Evolutionary conservation across 2,797 vertebrate genomes (phyloP).

Genomic region (Monodelphis domestica): DNA sequence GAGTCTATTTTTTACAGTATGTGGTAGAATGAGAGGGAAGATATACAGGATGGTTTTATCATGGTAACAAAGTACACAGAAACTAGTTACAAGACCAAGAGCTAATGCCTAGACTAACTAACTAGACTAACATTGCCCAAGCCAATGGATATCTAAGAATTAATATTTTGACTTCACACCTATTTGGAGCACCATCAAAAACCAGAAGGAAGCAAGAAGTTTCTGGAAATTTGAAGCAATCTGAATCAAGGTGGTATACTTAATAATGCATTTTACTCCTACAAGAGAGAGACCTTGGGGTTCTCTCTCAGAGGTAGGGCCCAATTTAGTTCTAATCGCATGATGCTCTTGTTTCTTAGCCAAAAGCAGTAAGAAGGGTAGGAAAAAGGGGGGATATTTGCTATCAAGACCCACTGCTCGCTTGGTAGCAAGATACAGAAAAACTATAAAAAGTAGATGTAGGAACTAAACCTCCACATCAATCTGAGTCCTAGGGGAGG

Average conservation of each 20-base stretch:
- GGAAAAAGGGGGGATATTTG: neutral
- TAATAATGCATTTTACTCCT: neutral
- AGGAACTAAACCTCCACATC: neutral
- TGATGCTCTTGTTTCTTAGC: neutral
- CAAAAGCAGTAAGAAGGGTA: neutral
- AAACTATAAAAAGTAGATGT: neutral
- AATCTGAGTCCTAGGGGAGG: neutral
- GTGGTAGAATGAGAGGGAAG: too few relatives aligned
- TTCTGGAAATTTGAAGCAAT: neutral
- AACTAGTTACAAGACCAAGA: neutral
- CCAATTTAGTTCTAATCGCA: neutral
- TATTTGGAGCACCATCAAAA: neutral
- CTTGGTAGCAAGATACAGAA: neutral
- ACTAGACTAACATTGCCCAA: too few relatives aligned
- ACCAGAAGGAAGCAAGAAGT: neutral
- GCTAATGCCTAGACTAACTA: neutral
- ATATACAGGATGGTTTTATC: neutral
- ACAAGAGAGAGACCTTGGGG: neutral
- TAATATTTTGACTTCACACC: neutral
- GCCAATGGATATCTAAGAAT: neutral
- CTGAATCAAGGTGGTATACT: neutral
- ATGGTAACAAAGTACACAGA: neutral
- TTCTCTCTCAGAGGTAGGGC: neutral
- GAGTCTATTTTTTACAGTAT: neutral
- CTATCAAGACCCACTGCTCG: neutral